Conservation (phyloP, 2,113 vertebrate genomes). For the Promerops cafer region DNA sequence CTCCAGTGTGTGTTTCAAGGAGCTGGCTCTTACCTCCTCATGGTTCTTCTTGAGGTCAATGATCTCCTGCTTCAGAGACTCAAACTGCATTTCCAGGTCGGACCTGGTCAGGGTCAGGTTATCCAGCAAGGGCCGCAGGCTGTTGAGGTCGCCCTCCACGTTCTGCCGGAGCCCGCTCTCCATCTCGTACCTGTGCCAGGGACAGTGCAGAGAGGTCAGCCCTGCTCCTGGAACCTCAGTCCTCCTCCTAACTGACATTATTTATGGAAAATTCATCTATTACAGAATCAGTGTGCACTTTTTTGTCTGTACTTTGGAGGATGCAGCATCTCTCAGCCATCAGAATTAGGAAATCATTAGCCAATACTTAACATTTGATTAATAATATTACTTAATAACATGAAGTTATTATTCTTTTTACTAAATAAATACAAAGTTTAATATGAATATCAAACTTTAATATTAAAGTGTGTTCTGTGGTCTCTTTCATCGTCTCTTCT, state of each 20-base stretch:
- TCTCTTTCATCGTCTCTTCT: neutral
- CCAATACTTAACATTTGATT: neutral
- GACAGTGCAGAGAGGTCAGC: neutral
- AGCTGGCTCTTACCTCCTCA: conserved; percentile 71
- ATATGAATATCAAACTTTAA: neutral
- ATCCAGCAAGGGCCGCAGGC: conserved; percentile 79
- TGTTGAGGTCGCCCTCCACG: conserved; percentile 79
- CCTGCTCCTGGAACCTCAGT: neutral
- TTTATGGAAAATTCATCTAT: neutral
- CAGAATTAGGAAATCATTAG: neutral
- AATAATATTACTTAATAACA: neutral
- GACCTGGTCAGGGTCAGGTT: conserved; percentile 79
- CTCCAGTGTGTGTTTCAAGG: neutral
- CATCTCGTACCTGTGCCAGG: conserved; percentile 73
- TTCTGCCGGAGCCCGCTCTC: conserved; percentile 77
- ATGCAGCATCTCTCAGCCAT: neutral
- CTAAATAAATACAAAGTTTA: neutral
- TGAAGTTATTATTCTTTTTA: neutral
- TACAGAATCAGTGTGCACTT: neutral
- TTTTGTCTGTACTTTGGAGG: neutral
- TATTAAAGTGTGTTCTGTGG: neutral
- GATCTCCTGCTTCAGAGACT: conserved; percentile 87
- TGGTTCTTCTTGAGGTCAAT: conserved; percentile 87
- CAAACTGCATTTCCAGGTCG: conserved; percentile 82
- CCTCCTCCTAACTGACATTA: neutral